Conservation (phyloP, 2,113 vertebrate species). For the Aythya baeri region DNA sequence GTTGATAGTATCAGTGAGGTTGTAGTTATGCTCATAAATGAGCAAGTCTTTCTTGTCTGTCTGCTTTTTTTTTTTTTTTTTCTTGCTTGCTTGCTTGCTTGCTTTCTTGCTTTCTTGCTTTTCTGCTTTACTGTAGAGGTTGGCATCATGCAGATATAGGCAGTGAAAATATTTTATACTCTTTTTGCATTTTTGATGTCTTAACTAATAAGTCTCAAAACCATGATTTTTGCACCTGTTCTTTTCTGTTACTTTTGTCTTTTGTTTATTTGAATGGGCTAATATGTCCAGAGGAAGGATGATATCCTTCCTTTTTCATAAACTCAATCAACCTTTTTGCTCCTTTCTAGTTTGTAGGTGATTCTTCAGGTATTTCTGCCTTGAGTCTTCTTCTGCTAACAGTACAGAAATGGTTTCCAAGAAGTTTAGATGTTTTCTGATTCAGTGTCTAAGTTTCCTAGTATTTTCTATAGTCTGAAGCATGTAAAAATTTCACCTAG, state of each 20-base stretch:
- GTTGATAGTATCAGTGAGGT: background rate
- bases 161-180: background rate
- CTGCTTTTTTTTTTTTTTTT: too few species aligned
- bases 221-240: background rate
- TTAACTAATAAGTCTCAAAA: background rate
- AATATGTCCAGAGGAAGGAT: background rate
- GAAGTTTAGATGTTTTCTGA: background rate
- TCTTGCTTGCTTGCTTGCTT: fast-evolving
- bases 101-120: too few species aligned
- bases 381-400: background rate
- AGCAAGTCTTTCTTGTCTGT: background rate
- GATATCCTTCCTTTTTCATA: background rate
- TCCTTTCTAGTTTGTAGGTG: background rate
- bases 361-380: background rate
- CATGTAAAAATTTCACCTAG: background rate
- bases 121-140: background rate
- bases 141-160: background rate
- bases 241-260: background rate
- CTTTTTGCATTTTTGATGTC: background rate
- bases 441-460: background rate
- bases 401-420: background rate
- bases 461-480: slow-evolving; percentile 8
- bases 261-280: background rate
- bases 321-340: background rate
- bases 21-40: background rate